Percentiles rank a stretch among this genome's conserved stretches.
Conservation (phyloP, 2,888 invertebrate genomes). For the Harmothoe impar region DNA sequence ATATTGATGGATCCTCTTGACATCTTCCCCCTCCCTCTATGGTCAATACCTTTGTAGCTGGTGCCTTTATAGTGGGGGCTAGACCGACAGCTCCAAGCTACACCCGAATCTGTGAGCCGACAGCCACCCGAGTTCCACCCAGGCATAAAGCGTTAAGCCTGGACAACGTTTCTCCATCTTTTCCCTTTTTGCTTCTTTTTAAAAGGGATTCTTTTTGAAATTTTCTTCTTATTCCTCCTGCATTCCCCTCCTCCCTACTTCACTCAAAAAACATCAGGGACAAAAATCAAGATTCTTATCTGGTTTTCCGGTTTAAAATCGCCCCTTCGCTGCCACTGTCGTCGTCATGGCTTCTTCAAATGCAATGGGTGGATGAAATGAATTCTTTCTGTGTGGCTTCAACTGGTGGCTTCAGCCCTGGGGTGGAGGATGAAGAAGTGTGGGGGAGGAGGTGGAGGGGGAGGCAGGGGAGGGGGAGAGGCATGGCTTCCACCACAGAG, state of each 20-base stretch:
- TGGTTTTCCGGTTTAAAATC: background rate
- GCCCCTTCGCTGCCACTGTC: background rate
- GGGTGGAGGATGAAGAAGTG: background rate
- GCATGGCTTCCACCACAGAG: background rate
- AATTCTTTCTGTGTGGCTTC: constrained; percentile 13
- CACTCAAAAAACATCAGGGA: background rate
- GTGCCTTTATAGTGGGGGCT: background rate
- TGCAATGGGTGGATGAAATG: background rate
- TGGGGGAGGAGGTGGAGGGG: background rate
- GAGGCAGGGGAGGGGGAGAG: background rate
- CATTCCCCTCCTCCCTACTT: background rate
- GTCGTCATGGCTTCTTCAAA: background rate
- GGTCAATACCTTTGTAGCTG: constrained; percentile 27
- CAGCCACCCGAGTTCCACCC: background rate
- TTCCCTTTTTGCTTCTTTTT: background rate
- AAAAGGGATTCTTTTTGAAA: background rate
- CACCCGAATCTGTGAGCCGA: background rate
- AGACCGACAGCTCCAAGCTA: background rate
- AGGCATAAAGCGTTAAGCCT: background rate
- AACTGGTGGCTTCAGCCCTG: background rate
- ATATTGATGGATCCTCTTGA: constrained; percentile 10
- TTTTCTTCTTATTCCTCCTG: background rate
- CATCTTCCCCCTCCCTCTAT: background rate
- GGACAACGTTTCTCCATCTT: background rate
- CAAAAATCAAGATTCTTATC: constrained; percentile 21